These are phyloP conservation scores for Chloroclysta siterata DNA, from an alignment of 2,888 invertebrate genomes.

Conservation along the genomic window DNA sequence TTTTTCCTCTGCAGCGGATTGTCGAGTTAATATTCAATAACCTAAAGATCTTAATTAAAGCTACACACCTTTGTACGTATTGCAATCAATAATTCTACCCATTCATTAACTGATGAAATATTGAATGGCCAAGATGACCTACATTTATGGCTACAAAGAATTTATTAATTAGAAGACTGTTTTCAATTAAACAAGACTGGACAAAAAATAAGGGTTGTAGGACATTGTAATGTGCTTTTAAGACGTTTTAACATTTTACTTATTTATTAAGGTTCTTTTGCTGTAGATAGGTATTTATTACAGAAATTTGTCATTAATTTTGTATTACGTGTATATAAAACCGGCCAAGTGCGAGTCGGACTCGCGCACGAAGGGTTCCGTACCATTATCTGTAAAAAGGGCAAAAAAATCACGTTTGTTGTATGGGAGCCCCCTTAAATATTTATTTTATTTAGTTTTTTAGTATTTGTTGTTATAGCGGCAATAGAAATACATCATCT, in stretches of 20 bases:
- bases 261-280: neutral
- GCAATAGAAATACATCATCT: too few species aligned
- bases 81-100: constrained; percentile 7
- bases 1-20: too few species aligned
- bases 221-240: neutral
- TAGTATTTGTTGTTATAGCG: too few species aligned
- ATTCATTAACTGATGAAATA: constrained; percentile 49
- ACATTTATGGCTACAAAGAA: constrained; percentile 13
- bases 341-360: too few species aligned
- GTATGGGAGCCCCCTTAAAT: too few species aligned
- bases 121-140: constrained; percentile 20
- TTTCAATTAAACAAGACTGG: neutral
- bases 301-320: too few species aligned
- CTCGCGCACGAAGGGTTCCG: too few species aligned
- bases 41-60: constrained; percentile 11
- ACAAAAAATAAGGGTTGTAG: neutral
- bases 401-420: too few species aligned
- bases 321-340: too few species aligned
- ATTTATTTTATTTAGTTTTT: too few species aligned
- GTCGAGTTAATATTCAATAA: neutral
- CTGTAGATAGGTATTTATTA: neutral
- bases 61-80: constrained; percentile 5
- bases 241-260: neutral
- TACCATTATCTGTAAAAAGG: too few species aligned
- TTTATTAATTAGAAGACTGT: constrained; percentile 3